These are phyloP conservation scores for Aphidoletes aphidimyza DNA, from an alignment of 2,888 invertebrate species.

Conservation along the genomic window DNA sequence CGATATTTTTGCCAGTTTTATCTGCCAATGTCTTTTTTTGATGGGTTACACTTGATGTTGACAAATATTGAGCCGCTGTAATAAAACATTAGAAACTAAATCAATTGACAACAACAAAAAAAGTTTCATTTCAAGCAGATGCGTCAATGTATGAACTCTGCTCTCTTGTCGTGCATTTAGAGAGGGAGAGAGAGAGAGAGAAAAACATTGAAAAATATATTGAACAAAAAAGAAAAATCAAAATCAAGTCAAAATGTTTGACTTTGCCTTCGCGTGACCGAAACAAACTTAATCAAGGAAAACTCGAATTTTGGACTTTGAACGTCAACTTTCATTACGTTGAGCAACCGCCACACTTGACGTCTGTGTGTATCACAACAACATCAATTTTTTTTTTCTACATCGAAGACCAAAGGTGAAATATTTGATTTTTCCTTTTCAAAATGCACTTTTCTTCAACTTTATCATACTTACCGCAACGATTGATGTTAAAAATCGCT, in stretches of 20 bases:
- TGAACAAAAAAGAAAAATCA: not conserved
- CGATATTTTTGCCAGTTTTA: constrained; percentile 76
- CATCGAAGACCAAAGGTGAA: not conserved
- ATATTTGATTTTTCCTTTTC: not conserved
- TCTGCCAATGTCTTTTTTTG: constrained; percentile 58
- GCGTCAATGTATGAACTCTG: constrained; percentile 2
- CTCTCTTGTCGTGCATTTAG: too few species aligned
- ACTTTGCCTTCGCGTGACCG: constrained; percentile 27
- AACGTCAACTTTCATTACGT: constrained; percentile 54
- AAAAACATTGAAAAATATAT: not conserved
- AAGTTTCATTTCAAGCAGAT: too few species aligned
- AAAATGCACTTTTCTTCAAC: not conserved
- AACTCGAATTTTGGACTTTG: constrained; percentile 57
- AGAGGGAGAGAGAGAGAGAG: constrained; percentile 7
- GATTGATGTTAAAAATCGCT: not conserved
- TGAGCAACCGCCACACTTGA: constrained; percentile 6
- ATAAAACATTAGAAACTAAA: constrained; percentile 49
- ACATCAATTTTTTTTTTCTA: not conserved
- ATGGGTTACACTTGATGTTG: constrained; percentile 58
- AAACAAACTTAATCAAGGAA: not conserved
- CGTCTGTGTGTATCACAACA: not conserved
- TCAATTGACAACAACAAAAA: not conserved
- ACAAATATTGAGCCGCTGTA: constrained; percentile 58
- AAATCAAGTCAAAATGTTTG: not conserved
- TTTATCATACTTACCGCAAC: constrained; percentile 26